phyloP scores from a whole-genome alignment of 2,113 vertebrate species.

The Alces alces region DNA sequence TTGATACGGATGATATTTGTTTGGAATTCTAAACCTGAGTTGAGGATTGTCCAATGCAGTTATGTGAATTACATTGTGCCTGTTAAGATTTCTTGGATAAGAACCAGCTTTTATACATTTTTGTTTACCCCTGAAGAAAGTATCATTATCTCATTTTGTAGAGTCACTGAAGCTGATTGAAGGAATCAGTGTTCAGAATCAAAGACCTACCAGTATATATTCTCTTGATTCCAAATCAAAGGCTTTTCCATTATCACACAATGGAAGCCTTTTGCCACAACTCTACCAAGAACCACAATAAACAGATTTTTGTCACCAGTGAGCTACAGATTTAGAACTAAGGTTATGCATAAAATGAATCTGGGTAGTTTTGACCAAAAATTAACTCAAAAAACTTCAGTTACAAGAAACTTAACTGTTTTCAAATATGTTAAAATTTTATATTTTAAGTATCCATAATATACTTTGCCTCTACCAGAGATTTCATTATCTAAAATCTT shows the following conservation, averaged over 20 bases:
- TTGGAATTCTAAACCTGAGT: neutral
- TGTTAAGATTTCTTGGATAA: neutral
- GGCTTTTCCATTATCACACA: neutral
- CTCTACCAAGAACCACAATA: neutral
- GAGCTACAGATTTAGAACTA: neutral
- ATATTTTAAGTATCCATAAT: neutral
- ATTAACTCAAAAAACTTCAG: neutral
- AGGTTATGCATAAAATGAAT: neutral
- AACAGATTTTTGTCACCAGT: neutral
- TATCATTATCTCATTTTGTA: neutral
- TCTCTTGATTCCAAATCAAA: neutral
- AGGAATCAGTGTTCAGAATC: neutral
- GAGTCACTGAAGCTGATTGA: neutral
- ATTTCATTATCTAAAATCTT: neutral
- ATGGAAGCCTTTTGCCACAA: neutral
- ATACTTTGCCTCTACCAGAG: neutral
- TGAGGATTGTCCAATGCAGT: neutral
- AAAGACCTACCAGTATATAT: neutral
- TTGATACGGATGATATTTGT: neutral
- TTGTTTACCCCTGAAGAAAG: neutral
- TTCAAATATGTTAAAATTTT: neutral
- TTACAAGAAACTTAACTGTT: neutral
- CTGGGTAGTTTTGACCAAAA: neutral
- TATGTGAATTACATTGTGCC: neutral
- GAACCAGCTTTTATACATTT: neutral